These are phyloP conservation scores for Drosophila willistoni DNA, from an alignment of 1,140 invertebrate species.

Conservation along the genomic window DNA sequence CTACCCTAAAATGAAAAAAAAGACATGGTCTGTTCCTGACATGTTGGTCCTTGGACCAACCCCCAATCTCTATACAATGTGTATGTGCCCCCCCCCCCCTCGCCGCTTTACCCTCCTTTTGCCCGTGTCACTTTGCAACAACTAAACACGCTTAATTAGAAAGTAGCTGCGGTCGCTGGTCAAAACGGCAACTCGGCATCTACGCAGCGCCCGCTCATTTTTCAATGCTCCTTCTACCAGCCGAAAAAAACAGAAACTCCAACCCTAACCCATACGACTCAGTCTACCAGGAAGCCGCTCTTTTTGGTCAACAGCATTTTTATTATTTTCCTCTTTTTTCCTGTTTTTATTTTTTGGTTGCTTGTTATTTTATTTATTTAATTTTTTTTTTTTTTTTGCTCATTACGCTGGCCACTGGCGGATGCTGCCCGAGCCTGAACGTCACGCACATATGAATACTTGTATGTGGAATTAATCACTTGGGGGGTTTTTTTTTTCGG, in stretches of 20 bases:
- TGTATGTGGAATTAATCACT: constrained; percentile 77
- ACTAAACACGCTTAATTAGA: constrained; percentile 80
- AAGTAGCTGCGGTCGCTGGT: constrained; percentile 64
- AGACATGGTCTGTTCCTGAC: constrained; percentile 53
- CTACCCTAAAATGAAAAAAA: not conserved
- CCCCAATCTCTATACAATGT: constrained; percentile 13
- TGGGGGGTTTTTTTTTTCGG: constrained; percentile 45
- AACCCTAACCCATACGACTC: constrained; percentile 5
- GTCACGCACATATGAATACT: constrained; percentile 69
- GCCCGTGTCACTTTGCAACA: constrained; percentile 42
- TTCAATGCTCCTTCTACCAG: constrained; percentile 43
- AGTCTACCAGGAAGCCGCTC: not conserved
- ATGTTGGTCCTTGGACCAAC: constrained; percentile 49
- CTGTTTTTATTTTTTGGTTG: constrained; percentile 28
- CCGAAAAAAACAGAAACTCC: not conserved
- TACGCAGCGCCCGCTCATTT: constrained; percentile 62
- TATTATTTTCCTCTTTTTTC: constrained; percentile 5
- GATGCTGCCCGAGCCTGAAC: constrained; percentile 13
- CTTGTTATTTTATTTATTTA: constrained; percentile 7
- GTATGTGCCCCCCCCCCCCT: not conserved
- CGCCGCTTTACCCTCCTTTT: not conserved
- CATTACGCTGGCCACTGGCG: constrained; percentile 40
- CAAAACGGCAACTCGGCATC: constrained; percentile 18
- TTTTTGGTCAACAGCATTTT: constrained; percentile 3
- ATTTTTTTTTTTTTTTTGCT: constrained; percentile 35